phyloP scores from a whole-genome alignment of 2,888 invertebrate genomes.

The Oxyteleia sp. region DNA sequence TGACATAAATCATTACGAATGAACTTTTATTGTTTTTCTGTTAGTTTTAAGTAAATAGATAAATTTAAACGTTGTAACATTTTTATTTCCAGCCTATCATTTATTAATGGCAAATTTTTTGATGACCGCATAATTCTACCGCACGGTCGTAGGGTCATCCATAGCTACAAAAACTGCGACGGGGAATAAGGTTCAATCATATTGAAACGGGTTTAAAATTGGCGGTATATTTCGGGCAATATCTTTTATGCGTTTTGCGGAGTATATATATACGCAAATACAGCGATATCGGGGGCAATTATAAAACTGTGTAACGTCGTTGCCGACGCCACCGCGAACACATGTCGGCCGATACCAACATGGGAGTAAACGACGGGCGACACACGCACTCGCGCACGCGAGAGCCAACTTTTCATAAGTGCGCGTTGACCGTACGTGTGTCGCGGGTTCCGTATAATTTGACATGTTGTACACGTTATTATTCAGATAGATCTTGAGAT shows the following conservation, averaged over 20 bases:
- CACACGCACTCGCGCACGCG: slow-evolving; percentile 77
- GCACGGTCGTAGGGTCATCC: slow-evolving; percentile 1
- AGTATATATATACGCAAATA: slow-evolving; percentile 61
- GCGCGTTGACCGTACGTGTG: slow-evolving; percentile 76
- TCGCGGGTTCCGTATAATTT: slow-evolving; percentile 87
- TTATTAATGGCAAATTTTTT: too few relatives aligned
- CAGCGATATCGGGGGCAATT: slow-evolving; percentile 79
- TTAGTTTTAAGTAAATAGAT: too few relatives aligned
- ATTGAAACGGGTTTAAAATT: slow-evolving; percentile 56
- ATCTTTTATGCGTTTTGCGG: slow-evolving; percentile 64
- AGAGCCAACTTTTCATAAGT: slow-evolving; percentile 70
- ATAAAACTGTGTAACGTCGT: slow-evolving; percentile 81
- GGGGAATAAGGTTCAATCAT: slow-evolving; percentile 16
- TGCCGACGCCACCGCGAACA: slow-evolving; percentile 79
- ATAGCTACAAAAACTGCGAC: slow-evolving; percentile 24
- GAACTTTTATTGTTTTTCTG: too few relatives aligned
- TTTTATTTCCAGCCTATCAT: too few relatives aligned
- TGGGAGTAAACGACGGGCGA: slow-evolving; percentile 73
- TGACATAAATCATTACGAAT: too few relatives aligned
- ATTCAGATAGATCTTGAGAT: slow-evolving; percentile 87
- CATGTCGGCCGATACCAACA: slow-evolving; percentile 79
- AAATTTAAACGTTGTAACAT: too few relatives aligned
- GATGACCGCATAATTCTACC: too few relatives aligned
- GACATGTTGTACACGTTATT: slow-evolving; percentile 88
- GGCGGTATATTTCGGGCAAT: slow-evolving; percentile 56